These are phyloP conservation scores for Sinhomidia bicolor DNA, from an alignment of 2,888 invertebrate genomes.

Conservation along the genomic window DNA sequence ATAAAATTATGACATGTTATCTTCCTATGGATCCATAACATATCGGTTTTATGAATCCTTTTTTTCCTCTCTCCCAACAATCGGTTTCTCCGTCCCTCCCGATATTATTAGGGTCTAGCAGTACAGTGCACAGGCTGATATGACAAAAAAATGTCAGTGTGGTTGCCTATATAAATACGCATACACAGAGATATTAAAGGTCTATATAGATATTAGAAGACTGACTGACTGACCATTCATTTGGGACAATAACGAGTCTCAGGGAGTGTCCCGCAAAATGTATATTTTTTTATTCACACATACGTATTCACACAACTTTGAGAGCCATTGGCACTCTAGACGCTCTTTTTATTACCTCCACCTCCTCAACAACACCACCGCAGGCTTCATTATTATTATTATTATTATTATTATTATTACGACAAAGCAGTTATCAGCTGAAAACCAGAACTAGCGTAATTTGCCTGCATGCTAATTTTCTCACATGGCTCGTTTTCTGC, in stretches of 20 bases:
- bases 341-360: not conserved
- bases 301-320: not conserved
- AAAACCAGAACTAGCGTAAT: conserved; percentile 16
- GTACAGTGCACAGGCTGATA: too few relatives aligned
- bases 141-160: not conserved
- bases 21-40: not conserved
- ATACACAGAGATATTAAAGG: not conserved
- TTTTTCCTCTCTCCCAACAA: conserved; percentile 5
- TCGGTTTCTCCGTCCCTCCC: not conserved
- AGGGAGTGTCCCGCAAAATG: conserved; percentile 55
- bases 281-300: too few relatives aligned
- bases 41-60: conserved; percentile 24
- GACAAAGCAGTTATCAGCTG: not conserved
- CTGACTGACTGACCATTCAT: too few relatives aligned
- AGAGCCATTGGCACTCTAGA: conserved; percentile 25
- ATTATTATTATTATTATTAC: not conserved
- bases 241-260: not conserved
- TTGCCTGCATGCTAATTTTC: not conserved
- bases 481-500: not conserved
- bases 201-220: not conserved
- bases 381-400: not conserved
- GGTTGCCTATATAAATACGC: not conserved
- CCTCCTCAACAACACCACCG: not conserved
- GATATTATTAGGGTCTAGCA: not conserved
- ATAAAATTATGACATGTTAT: conserved; percentile 33